Base-by-base conservation (phyloP, 2,888 invertebrate genomes). In the Amphimallon solstitiale region DNA sequence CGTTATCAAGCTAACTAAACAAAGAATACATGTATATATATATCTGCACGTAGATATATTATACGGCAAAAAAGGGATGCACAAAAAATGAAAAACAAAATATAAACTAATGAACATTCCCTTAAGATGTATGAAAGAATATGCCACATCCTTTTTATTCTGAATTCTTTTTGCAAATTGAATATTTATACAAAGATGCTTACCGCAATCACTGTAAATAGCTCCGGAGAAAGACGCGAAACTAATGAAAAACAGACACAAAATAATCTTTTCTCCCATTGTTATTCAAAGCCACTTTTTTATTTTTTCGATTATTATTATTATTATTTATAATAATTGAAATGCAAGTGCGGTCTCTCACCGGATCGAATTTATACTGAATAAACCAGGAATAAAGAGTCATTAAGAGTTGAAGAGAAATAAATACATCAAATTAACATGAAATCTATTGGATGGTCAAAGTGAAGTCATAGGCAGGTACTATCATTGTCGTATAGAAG, bases 201-300 rank as follows among this genome's bases (percentile, higher is more conserved):
- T 63, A 69, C 69, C 69, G 38, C 69, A 69, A 15, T 67, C 62
- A 14, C 35, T 51, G 48, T 54, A 64, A 15, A 29, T 62, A 12
- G 66, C 65, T 2, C 45, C 43, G 0, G 19, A 56, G n/a, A 21
- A 34, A 9, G 35, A 61, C 52, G 46, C 21, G 35, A 63, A 43
- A 29, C 34, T 38, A 1, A 12, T 34, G 4, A 54, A 54, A 43
- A 14, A 67, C 51, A 61, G 61, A 23, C 4, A 59, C 15, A 29
- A 59, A 12, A 59, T 17, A 29, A 43, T 29, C 7, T 17, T 15
- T 1, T n/a, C 34, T 43, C 29, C 14, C 56, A 59, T 59, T 15
- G 15, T 59, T 3, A 43, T n/a, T 38, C n/a, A n/a, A n/a, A n/a
- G n/a, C n/a, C n/a, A n/a, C n/a, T n/a, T 21, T 38, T 54, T 54